Base-by-base conservation (phyloP, 2,888 invertebrate genomes). In the Girardia tigrina region DNA sequence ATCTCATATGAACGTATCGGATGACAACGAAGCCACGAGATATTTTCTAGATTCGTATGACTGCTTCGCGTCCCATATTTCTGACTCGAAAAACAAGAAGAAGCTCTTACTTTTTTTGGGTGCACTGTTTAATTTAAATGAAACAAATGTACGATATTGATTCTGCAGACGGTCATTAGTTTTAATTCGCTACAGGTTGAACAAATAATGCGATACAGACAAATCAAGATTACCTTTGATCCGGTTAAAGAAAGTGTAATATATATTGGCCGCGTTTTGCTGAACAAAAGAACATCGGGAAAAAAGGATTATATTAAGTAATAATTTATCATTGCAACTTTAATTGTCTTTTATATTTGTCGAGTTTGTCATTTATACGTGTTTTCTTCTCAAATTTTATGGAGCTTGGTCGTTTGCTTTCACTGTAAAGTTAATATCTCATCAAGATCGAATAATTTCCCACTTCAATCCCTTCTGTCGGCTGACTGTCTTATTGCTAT, bases 41-140 rank as follows among this genome's bases (percentile, higher is more conserved):
- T 56, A 8, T 16, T 88, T 92, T 70, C 90, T 92, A 85, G 91
- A 94, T 84, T 91, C 92, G 0, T 87, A 92, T 26, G 94, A 95
- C 82, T 89, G 94, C 77, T 95, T 95, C 83, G 91, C 91, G 78
- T 90, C 90, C 74, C 90, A 90, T 27, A 87, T 90, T 28, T 84
- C 89, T 0, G 88, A 76, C 86, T 88, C 78, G 1, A 90, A 82
- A 82, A 90, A 74, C n/a, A 71, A 71, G 23, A 29, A 71, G 2
- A n/a, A 28, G 20, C 14, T 71, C 6, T 6, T 71, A 2, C 1
- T 8, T 14, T 29, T 26, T 29, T n/a, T 71, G 4, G 71, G 71
- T 26, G 14, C 8, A 26, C 2, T 28, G 14, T 71, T 71, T 23
- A 71, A 71, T 71, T 28, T 71, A 23, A 71, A 71, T 29, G 26